Percentiles rank a stretch among this genome's conserved stretches.
These are phyloP conservation scores for Rhadina sibilatrix DNA, from an alignment of 2,113 vertebrate species.

Conservation along the genomic window DNA sequence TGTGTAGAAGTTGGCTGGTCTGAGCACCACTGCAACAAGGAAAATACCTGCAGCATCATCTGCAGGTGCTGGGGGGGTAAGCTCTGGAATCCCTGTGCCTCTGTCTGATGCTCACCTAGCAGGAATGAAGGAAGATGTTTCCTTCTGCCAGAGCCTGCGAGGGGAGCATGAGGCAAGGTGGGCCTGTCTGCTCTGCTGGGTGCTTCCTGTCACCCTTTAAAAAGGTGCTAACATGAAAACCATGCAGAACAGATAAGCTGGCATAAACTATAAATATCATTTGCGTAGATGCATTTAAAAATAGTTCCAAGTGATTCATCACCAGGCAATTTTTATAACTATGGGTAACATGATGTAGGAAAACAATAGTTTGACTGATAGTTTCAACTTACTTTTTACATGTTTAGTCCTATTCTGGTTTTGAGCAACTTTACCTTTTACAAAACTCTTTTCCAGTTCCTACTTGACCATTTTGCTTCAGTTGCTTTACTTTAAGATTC, in stretches of 20 bases:
- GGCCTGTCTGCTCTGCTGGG: not conserved
- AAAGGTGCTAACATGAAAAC: conserved; percentile 69
- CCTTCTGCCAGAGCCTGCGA: accelerated
- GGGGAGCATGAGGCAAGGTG: not conserved
- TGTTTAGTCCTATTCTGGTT: not conserved
- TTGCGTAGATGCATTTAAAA: conserved; percentile 71
- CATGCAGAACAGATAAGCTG: conserved; percentile 71
- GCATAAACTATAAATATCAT: conserved; percentile 73
- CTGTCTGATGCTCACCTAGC: not conserved
- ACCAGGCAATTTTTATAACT: conserved; percentile 64
- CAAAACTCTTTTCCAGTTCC: not conserved
- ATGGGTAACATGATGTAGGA: conserved; percentile 56
- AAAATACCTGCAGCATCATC: not conserved
- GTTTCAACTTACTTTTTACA: conserved; percentile 6
- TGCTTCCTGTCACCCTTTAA: conserved; percentile 51
- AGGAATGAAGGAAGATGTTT: not conserved
- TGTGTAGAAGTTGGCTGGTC: not conserved
- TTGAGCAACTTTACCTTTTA: not conserved
- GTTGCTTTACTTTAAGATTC: not conserved
- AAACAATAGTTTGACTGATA: conserved; percentile 53
- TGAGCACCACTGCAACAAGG: not conserved
- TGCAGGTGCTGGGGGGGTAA: not conserved
- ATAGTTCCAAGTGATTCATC: conserved; percentile 73
- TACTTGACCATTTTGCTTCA: not conserved
- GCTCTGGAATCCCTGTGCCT: not conserved